A percentile compares a stretch with the other conserved stretches of the same genome.
phyloP scores from a whole-genome alignment of 2,113 vertebrate species.

The Sinocyclocheilus rhinocerous region DNA sequence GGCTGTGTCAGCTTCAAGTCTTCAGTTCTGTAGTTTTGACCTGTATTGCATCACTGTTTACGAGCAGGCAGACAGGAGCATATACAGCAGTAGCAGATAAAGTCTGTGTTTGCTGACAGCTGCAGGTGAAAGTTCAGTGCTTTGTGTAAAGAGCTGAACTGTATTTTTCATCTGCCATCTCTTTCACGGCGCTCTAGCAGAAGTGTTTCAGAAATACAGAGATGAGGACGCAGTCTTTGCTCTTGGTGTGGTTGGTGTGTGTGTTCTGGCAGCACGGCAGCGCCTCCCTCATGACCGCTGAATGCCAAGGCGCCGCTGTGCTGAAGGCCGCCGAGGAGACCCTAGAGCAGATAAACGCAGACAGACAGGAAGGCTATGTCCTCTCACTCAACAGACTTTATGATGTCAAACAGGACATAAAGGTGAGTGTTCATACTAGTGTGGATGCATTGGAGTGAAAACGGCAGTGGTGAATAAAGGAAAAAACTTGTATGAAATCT shows the following conservation, averaged over 20 bases:
- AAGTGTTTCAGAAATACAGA: not conserved
- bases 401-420: slow-evolving; percentile 47
- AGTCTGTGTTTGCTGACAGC: slow-evolving; percentile 49
- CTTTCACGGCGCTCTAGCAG: not conserved
- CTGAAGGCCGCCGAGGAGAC: slow-evolving; percentile 41
- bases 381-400: slow-evolving; percentile 54
- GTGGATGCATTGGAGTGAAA: not conserved
- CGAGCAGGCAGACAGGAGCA: not conserved
- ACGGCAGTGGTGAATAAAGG: not conserved
- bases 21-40: not conserved
- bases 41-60: slow-evolving; percentile 14
- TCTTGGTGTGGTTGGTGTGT: not conserved
- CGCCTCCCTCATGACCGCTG: not conserved
- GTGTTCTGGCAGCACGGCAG: slow-evolving; percentile 14
- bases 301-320: slow-evolving; percentile 35
- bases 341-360: slow-evolving; percentile 50
- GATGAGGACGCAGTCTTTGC: slow-evolving; percentile 8
- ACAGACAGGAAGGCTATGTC: slow-evolving; percentile 46
- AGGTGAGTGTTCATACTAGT: slow-evolving; percentile 35
- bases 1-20: not conserved
- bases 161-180: not conserved
- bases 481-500: not conserved
- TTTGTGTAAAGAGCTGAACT: slow-evolving; percentile 1
- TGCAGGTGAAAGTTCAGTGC: slow-evolving; percentile 51
- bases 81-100: slow-evolving; percentile 31